Conservation (phyloP, 1,140 invertebrate genomes). For the Andrena cerasifolii region DNA sequence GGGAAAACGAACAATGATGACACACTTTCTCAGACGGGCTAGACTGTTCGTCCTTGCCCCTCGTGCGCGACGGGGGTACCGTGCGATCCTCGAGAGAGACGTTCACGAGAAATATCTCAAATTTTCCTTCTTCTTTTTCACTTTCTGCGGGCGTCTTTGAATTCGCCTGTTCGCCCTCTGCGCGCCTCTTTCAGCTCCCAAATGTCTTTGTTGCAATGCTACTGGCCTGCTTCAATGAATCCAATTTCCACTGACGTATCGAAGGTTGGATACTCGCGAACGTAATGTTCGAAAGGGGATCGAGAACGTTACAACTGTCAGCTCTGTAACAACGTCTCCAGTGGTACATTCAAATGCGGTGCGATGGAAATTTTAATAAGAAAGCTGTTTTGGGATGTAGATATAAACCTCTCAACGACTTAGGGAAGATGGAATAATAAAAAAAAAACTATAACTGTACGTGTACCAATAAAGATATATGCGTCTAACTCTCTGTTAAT, state of each 20-base stretch:
- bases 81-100: constrained; percentile 9
- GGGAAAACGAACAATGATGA: constrained; percentile 31
- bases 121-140: constrained; percentile 27
- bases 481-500: no score
- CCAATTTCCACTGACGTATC: background rate
- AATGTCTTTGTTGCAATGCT: background rate
- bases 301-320: no score
- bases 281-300: background rate
- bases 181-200: background rate
- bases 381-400: no score
- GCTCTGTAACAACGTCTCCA: no score
- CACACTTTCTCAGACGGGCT: constrained; percentile 15
- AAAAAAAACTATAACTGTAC: no score
- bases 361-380: no score
- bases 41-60: background rate
- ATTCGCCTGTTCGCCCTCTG: background rate
- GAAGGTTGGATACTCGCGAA: background rate
- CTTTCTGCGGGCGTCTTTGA: background rate
- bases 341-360: no score
- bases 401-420: no score
- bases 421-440: no score
- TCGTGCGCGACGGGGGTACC: constrained; percentile 5
- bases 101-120: constrained; percentile 11
- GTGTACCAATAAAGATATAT: no score
- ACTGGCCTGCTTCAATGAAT: background rate